Conservation (phyloP, 2,888 invertebrate genomes). For the Tachina grossa region DNA sequence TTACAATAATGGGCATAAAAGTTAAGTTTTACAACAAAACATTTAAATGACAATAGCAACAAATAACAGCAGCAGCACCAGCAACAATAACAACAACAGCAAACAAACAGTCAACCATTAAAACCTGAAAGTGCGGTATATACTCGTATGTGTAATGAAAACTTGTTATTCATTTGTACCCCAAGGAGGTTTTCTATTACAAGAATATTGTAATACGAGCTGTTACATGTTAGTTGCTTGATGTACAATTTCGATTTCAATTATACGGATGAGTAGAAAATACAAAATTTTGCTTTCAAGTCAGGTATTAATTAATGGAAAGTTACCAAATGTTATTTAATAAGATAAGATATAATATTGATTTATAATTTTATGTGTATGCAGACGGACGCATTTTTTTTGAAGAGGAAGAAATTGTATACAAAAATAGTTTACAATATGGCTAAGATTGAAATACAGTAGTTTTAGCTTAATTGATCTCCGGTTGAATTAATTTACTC, state of each 20-base stretch:
- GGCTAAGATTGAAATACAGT: too few species aligned
- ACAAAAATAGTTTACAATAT: too few species aligned
- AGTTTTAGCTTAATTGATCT: too few species aligned
- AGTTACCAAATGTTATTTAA: neutral
- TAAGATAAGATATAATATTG: neutral
- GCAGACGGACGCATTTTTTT: too few species aligned
- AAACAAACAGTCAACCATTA: slow-evolving; percentile 17
- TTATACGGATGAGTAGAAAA: slow-evolving; percentile 35
- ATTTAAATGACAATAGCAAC: slow-evolving; percentile 61
- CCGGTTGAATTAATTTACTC: too few species aligned
- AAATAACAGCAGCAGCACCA: slow-evolving; percentile 40
- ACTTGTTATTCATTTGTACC: neutral
- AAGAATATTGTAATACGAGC: slow-evolving; percentile 53
- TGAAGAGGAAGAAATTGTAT: too few species aligned
- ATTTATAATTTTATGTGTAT: neutral
- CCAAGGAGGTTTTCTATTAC: slow-evolving; percentile 55
- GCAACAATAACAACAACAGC: neutral
- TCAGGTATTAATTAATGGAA: slow-evolving; percentile 10
- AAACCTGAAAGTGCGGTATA: slow-evolving; percentile 57
- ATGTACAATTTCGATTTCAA: slow-evolving; percentile 41
- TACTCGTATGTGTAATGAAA: slow-evolving; percentile 29
- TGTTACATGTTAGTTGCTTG: slow-evolving; percentile 33
- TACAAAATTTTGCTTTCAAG: slow-evolving; percentile 14
- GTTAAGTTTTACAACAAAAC: slow-evolving; percentile 60
- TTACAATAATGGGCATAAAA: slow-evolving; percentile 64